Evolutionary conservation across 2,888 invertebrate species (phyloP), one percentile per base, ranked within the genome.

Genomic region (Drosophila multiciliata): DNA sequence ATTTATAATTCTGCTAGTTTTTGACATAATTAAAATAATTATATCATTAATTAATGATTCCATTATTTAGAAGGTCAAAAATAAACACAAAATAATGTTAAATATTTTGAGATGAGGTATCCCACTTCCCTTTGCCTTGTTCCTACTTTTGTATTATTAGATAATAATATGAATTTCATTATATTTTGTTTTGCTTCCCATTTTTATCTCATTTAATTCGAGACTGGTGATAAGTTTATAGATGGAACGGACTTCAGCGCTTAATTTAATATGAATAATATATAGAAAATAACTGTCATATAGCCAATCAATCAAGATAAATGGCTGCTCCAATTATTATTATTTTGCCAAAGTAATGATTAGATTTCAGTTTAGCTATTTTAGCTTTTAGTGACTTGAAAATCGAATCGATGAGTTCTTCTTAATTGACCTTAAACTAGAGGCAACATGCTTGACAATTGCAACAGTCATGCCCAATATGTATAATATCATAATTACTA

Each of bases 391-490:
- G 2, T 8, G 20, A 23, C 2, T 8, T 23, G 0, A 2, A 23
- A 45, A 15, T 8, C 8, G 15, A 53, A 23, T 53, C 1, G 11
- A 20, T 23, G 23, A 45, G 8, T 15, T 45, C 8, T 35, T 6
- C 35, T 35, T 15, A 23, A 23, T 12, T 36, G 11, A n/a, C 5
- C 5, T 29, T 8, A 20, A 38, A n/a, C 55, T 38, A 40, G 12
- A 8, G 29, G 15, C 8, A 32, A 32, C 57, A 57, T 57, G 57
- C 40, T 29, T 23, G 7, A 12, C 11, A 36, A n/a, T n/a, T 29
- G 38, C 12, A 55, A 38, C 36, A 29, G n/a, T 9, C 54, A 55
- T 55, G 35, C 35, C 53, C 53, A 23, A 23, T 36, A 26, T 7
- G 4, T 36, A 35, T 54, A 54, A 54, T 17, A 36, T 36, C 11